A percentile compares a stretch with the other conserved stretches of the same genome.
Conservation (phyloP, 2,113 vertebrate genomes). For the Mobula hypostoma region DNA sequence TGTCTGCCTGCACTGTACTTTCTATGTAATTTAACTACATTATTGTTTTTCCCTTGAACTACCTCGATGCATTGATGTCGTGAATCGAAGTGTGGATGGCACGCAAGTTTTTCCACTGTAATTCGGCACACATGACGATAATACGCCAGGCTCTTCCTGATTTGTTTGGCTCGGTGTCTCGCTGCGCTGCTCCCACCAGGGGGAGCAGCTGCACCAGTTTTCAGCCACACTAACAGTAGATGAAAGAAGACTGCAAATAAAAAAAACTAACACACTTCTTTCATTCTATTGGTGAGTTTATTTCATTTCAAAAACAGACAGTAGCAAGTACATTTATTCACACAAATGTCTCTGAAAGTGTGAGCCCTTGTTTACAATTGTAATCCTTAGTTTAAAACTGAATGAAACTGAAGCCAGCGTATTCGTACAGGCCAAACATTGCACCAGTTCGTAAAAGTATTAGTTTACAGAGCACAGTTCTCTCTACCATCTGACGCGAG, state of each 20-base stretch:
- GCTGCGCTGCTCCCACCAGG: background rate
- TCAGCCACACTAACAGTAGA: constrained; percentile 31
- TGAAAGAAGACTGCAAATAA: constrained; percentile 39
- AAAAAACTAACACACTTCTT: constrained; percentile 39
- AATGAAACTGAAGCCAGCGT: constrained; percentile 39
- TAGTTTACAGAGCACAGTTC: constrained; percentile 40
- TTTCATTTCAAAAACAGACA: constrained; percentile 50
- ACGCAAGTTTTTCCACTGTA: too few species aligned
- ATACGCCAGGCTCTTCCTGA: too few species aligned
- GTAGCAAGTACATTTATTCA: constrained; percentile 43
- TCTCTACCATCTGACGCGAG: constrained; percentile 38
- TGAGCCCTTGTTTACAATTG: constrained; percentile 51
- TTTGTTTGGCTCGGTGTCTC: background rate
- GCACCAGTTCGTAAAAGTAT: constrained; percentile 35
- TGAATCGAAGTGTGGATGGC: too few species aligned
- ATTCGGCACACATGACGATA: too few species aligned
- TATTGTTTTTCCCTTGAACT: too few species aligned
- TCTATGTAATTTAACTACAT: too few species aligned
- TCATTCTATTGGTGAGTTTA: constrained; percentile 48
- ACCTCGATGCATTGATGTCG: too few species aligned
- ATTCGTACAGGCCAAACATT: constrained; percentile 22
- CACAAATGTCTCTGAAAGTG: constrained; percentile 48
- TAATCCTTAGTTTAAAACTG: constrained; percentile 42
- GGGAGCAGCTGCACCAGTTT: background rate
- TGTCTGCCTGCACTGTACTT: too few species aligned